Conservation (phyloP, 1,140 invertebrate genomes). For the Drosophila lini region DNA sequence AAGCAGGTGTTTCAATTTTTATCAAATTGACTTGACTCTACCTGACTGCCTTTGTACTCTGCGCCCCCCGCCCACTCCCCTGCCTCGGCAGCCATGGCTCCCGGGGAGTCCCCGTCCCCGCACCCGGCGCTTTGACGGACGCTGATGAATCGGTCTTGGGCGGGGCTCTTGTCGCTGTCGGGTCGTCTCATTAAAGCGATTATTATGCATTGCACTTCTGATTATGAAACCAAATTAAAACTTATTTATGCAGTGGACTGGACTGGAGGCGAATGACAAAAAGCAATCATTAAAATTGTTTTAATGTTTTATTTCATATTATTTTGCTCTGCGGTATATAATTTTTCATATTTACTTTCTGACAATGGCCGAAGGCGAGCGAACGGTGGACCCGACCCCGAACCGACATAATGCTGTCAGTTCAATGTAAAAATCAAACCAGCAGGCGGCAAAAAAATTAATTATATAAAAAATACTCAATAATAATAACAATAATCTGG, state of each 20-base stretch:
- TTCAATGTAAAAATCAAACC: slow-evolving; percentile 63
- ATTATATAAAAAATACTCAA: slow-evolving; percentile 64
- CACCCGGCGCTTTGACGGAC: slow-evolving; percentile 3
- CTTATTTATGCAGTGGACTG: slow-evolving; percentile 67
- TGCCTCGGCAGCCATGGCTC: not conserved
- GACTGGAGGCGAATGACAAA: slow-evolving; percentile 36
- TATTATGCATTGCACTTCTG: slow-evolving; percentile 79
- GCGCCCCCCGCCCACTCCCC: too few relatives aligned
- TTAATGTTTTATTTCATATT: slow-evolving; percentile 40
- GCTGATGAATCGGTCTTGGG: slow-evolving; percentile 58
- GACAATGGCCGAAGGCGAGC: slow-evolving; percentile 48
- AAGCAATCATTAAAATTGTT: slow-evolving; percentile 57
- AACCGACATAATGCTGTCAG: slow-evolving; percentile 30
- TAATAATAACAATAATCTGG: slow-evolving; percentile 65
- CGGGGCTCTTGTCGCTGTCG: slow-evolving; percentile 44
- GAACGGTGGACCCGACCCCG: slow-evolving; percentile 2
- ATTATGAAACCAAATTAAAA: slow-evolving; percentile 79
- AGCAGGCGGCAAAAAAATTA: slow-evolving; percentile 61
- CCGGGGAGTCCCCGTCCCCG: slow-evolving; percentile 1
- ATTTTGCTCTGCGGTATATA: slow-evolving; percentile 53
- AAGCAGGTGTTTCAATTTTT: slow-evolving; percentile 83
- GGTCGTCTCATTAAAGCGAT: slow-evolving; percentile 75
- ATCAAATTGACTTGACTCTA: slow-evolving; percentile 76
- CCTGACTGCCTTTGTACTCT: slow-evolving; percentile 31
- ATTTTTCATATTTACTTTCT: slow-evolving; percentile 71